These are phyloP conservation scores for Aspidoscelis tigris DNA, from an alignment of 2,113 vertebrate species.

Conservation along the genomic window DNA sequence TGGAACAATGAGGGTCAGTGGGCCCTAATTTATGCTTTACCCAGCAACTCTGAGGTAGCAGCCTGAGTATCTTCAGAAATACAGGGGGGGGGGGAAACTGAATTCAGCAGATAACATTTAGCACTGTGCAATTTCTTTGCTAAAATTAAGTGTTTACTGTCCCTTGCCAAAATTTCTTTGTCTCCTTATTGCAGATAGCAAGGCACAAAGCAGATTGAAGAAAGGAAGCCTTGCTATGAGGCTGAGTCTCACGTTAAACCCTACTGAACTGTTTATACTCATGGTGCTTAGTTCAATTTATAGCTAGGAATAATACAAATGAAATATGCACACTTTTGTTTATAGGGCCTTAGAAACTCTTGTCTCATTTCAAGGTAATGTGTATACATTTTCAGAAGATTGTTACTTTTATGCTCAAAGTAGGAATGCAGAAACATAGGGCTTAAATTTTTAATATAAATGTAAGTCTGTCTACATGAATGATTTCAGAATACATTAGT, in stretches of 20 bases:
- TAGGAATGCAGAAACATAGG: background rate
- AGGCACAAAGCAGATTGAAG: background rate
- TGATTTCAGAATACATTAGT: constrained; percentile 6
- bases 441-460: background rate
- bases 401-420: background rate
- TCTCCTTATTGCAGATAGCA: background rate
- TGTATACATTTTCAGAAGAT: background rate
- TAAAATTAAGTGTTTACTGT: background rate
- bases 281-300: background rate
- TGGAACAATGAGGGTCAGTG: no score
- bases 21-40: no score
- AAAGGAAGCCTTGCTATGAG: background rate
- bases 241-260: background rate
- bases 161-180: background rate
- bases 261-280: background rate
- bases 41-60: background rate
- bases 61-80: no score
- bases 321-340: background rate
- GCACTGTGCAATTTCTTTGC: background rate
- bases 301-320: background rate
- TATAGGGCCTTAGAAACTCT: background rate
- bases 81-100: background rate
- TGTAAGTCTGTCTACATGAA: background rate
- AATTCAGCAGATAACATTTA: background rate
- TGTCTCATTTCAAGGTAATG: background rate